Conservation (phyloP, 2,113 vertebrate species). For the Sula dactylatra region DNA sequence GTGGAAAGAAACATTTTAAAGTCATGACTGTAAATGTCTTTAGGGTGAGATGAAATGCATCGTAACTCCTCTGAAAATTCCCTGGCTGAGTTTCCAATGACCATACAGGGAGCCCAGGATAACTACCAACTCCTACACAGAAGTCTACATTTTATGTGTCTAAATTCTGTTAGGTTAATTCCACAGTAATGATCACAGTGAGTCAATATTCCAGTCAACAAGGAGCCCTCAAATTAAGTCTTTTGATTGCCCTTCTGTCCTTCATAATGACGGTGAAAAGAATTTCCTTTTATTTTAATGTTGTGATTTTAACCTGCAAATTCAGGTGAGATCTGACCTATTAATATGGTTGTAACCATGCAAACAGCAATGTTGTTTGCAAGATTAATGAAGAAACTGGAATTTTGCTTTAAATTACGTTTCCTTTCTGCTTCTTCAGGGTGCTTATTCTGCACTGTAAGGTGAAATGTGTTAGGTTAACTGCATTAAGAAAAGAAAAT, state of each 20-base stretch:
- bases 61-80: not conserved
- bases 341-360: not conserved
- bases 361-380: not conserved
- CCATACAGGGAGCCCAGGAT: not conserved
- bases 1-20: not conserved
- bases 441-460: not conserved
- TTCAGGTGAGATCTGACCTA: not conserved
- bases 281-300: not conserved
- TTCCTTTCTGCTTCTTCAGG: not conserved
- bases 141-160: not conserved
- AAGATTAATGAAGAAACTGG: not conserved
- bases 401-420: not conserved
- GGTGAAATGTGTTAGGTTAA: slow-evolving; percentile 24
- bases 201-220: not conserved
- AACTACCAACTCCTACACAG: not conserved
- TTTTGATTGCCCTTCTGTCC: not conserved
- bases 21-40: not conserved
- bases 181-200: not conserved
- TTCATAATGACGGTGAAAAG: not conserved
- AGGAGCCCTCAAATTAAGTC: not conserved
- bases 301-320: not conserved
- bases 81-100: not conserved
- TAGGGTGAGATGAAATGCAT: not conserved
- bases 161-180: not conserved
- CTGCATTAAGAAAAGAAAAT: slow-evolving; percentile 30